Base-by-base conservation (phyloP, 37 sponge, comb jelly and placozoan genomes). In the Corticium candelabrum region DNA sequence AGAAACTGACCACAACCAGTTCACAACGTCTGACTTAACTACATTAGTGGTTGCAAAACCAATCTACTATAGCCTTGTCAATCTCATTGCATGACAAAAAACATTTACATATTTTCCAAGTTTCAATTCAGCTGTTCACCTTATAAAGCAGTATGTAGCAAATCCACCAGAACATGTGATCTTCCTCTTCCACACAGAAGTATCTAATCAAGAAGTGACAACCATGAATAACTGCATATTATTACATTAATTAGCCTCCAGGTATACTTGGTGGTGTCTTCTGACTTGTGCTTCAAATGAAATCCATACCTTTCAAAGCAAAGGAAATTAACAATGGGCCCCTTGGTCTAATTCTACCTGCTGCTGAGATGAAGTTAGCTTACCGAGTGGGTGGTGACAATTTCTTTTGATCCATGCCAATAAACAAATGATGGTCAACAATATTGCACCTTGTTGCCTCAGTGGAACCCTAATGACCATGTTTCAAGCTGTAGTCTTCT, bases 101-200 rank as follows among this genome's bases (percentile, higher is more conserved):
- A n/a, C n/a, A n/a, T n/a, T n/a, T n/a, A n/a, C n/a, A n/a, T n/a
- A n/a, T n/a, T n/a, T n/a, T n/a, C n/a, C n/a, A n/a, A n/a, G n/a
- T n/a, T n/a, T n/a, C n/a, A n/a, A n/a, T n/a, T n/a, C n/a, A n/a
- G n/a, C n/a, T n/a, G n/a, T 21, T 50, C 62, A 92, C 93, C 79
- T 90, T 94, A 21, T 82, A 79, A 38, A 81, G 82, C 21, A 85
- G 78, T 38, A 94, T 43, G 5, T 75, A 83, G 62, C 86, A 86
- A 11, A 90, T 41, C 21, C 87, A 68, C 29, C 68, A 81, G 0
- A 84, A 41, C 79, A 90, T 80, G 37, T 88, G 88, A 32, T 82
- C 82, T 34, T 90, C 88, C 15, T 80, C 81, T 41, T 94, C 95
- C 34, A 89, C 89, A 86, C 95, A 94, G 37, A 90, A 70, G 77